Conservation (phyloP, 2,888 invertebrate species). For the Tinea trinotella region DNA sequence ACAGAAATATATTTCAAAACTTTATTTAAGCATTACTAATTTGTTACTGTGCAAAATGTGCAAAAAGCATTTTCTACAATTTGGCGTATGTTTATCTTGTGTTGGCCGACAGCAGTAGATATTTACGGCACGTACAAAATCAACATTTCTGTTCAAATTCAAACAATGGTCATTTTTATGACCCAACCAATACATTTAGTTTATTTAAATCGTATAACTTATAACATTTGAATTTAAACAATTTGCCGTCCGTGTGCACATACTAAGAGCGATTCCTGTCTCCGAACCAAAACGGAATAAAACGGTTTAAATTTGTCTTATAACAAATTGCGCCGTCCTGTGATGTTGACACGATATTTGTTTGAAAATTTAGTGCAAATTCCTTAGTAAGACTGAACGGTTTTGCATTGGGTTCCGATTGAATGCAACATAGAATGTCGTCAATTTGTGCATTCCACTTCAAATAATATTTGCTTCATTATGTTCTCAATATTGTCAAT, state of each 20-base stretch:
- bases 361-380: too few relatives aligned
- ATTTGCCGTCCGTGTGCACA: not conserved
- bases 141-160: slow-evolving; percentile 11
- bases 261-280: too few relatives aligned
- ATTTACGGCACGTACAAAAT: slow-evolving; percentile 26
- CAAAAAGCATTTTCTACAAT: not conserved
- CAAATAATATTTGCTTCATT: too few relatives aligned
- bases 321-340: too few relatives aligned
- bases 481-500: slow-evolving; percentile 31
- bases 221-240: too few relatives aligned
- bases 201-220: not conserved
- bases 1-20: not conserved
- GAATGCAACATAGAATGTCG: too few relatives aligned
- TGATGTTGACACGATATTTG: too few relatives aligned
- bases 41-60: not conserved
- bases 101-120: not conserved
- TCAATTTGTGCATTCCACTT: too few relatives aligned
- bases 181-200: slow-evolving; percentile 22
- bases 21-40: not conserved
- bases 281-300: too few relatives aligned
- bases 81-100: not conserved
- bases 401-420: too few relatives aligned
- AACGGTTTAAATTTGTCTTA: too few relatives aligned
- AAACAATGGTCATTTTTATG: slow-evolving; percentile 44
- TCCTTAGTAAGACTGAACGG: too few relatives aligned